These are phyloP conservation scores for Leptinotarsa defecta DNA, from an alignment of 1,140 invertebrate genomes.

Conservation along the genomic window DNA sequence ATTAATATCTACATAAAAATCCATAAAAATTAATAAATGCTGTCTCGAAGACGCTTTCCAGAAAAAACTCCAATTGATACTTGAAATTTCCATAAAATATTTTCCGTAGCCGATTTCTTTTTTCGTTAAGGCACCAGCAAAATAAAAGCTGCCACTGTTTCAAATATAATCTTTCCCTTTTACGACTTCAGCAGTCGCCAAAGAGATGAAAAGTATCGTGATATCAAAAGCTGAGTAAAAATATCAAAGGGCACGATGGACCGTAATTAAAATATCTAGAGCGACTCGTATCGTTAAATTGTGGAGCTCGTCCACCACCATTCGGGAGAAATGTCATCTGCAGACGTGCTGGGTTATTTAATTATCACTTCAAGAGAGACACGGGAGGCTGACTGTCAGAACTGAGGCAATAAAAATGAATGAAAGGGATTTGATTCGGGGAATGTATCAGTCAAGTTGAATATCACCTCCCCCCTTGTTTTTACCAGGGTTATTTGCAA, in stretches of 20 bases:
- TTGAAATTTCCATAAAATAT: not conserved
- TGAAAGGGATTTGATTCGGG: too few species aligned
- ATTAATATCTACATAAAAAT: too few species aligned
- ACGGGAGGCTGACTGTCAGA: too few species aligned
- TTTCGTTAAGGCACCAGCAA: not conserved
- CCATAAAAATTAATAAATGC: too few species aligned
- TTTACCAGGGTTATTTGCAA: too few species aligned
- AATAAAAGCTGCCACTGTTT: constrained; percentile 3
- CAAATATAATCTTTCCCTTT: constrained; percentile 16
- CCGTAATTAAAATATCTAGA: constrained; percentile 26
- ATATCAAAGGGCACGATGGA: constrained; percentile 16
- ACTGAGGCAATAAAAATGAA: too few species aligned
- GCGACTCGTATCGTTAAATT: constrained; percentile 19
- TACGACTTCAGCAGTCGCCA: constrained; percentile 4
- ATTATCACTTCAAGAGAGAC: not conserved
- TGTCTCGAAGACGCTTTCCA: too few species aligned
- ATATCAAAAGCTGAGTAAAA: constrained; percentile 21
- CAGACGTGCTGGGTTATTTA: not conserved
- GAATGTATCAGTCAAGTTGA: too few species aligned
- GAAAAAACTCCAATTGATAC: not conserved
- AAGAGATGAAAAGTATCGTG: constrained; percentile 19
- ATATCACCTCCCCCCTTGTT: too few species aligned
- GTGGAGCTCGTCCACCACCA: not conserved
- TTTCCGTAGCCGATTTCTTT: not conserved
- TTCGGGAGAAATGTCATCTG: not conserved